phyloP scores from a whole-genome alignment of 1,140 invertebrate species.

The Habropoda laboriosa region DNA sequence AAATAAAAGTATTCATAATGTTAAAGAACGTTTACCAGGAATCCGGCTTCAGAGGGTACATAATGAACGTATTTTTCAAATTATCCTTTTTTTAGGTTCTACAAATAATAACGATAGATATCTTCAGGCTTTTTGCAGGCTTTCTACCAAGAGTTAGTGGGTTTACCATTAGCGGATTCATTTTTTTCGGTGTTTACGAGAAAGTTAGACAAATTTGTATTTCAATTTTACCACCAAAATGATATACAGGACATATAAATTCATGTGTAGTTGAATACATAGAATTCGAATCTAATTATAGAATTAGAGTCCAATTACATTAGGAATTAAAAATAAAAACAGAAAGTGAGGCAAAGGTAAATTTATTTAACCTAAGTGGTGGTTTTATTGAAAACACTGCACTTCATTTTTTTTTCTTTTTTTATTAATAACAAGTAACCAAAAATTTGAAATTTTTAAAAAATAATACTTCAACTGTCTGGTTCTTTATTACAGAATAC shows the following conservation, averaged over 20 bases:
- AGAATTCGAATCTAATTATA: too few species aligned
- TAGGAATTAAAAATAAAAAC: background rate
- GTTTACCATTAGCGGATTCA: slow-evolving; percentile 95
- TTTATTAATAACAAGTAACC: background rate
- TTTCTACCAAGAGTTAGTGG: slow-evolving; percentile 90
- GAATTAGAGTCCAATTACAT: too few species aligned
- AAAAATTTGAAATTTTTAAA: background rate
- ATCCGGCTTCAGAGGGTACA: slow-evolving; percentile 87
- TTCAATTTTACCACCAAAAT: slow-evolving; percentile 19
- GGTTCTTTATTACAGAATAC: slow-evolving; percentile 16
- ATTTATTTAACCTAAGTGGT: background rate
- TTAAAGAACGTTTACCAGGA: slow-evolving; percentile 85
- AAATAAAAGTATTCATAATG: slow-evolving; percentile 72
- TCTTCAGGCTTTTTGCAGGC: slow-evolving; percentile 92
- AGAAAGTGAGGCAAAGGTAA: background rate
- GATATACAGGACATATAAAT: background rate
- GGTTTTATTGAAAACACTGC: background rate
- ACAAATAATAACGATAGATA: slow-evolving; percentile 27
- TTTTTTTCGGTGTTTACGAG: slow-evolving; percentile 98
- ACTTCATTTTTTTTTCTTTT: background rate
- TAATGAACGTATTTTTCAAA: background rate
- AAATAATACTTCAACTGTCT: background rate
- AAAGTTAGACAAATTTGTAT: slow-evolving; percentile 76
- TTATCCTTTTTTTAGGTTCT: background rate
- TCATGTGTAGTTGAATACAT: too few species aligned